Evolutionary conservation across 2,113 vertebrate species (phyloP), one percentile per base, ranked within the genome.

Genomic region (Azemiops feae): DNA sequence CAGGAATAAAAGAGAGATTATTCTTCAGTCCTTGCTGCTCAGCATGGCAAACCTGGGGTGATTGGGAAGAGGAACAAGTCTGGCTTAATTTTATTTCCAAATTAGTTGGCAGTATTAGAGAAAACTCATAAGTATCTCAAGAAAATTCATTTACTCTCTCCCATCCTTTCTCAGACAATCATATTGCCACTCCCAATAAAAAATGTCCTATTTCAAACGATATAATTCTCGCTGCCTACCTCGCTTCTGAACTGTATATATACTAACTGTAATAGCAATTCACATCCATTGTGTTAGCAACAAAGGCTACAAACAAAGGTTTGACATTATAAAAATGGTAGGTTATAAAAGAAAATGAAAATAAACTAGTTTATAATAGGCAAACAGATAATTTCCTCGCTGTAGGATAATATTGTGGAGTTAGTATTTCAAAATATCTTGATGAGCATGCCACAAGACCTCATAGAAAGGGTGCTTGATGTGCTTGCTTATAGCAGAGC

Each of bases 401-500:
- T 89, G n/a, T 23, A 39, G 50, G 34, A 20, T 54, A 88, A 89
- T 81, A 30, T 20, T 30, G 4, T 45, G n/a, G 43, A 25, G 10
- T 39, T 86, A 86, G 57, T 69, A 92, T 64, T 53, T 45, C 34
- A 57, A 85, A 93, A 57, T 30, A 18, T 53, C 45, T 60, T 39
- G 34, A 43, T 81, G 45, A 22, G 53, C 18, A 25, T 87, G 43
- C 10, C 43, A 52, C 10, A 89, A 55, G 64, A 55, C 50, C 6
- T 81, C 11, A 45, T 58, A 3, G 69, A 85, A 89, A 30, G 39
- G 6, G 22, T 90, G 34, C 87, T 69, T 89, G 74, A 52, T 60
- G 85, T 89, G 69, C 30, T 92, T 54, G 50, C 90, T 87, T 93
- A 64, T 60, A 90, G 45, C 55, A 86, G 87, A 64, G 43, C 88